Evolutionary conservation across 2,888 invertebrate genomes (phyloP), one percentile per base, ranked within the genome.

Genomic region (Stenchaetothrips biformis): DNA sequence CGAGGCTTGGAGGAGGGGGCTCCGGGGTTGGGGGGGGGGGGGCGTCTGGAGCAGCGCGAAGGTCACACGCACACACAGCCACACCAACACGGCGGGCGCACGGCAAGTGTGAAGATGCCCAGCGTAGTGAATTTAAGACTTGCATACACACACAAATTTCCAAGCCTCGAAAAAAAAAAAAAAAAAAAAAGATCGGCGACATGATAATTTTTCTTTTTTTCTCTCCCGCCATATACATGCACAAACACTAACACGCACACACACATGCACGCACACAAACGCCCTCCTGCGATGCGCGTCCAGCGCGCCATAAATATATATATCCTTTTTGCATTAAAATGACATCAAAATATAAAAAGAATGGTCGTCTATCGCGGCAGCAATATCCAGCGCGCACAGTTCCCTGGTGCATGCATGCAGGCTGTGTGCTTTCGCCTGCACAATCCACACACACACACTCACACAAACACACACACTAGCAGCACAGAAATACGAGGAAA

Each of bases 321-420:
- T 74, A 74, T 74, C 67, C 67, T n/a, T 21, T 74, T 74, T 74
- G 67, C 21, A 74, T 74, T 74, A 74, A 74, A 74, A 74, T 74
- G 67, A 21, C 67, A 74, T 74, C 25, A 25, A 21, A 74, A 74
- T 74, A 74, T 74, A 74, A 21, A 74, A 74, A 74, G 67, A 74
- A 21, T 25, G 67, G 67, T 74, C 67, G 67, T 74, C 67, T 74
- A 74, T 74, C 67, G 67, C 67, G 11, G 67, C 21, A 21, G 67
- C 25, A 74, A 74, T 74, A 74, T 21, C 37, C 67, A 25, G 67
- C 37, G 37, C 4, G 37, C 37, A 4, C 37, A 37, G 37, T 37
- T 25, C 25, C 8, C 21, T 37, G 37, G 37, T 74, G 67, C 67
- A 37, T 25, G 67, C 21, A 25, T 25, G 67, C 53, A 53, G 67